phyloP scores from a whole-genome alignment of 2,888 invertebrate genomes.

The Rambutsinella grinnellia region DNA sequence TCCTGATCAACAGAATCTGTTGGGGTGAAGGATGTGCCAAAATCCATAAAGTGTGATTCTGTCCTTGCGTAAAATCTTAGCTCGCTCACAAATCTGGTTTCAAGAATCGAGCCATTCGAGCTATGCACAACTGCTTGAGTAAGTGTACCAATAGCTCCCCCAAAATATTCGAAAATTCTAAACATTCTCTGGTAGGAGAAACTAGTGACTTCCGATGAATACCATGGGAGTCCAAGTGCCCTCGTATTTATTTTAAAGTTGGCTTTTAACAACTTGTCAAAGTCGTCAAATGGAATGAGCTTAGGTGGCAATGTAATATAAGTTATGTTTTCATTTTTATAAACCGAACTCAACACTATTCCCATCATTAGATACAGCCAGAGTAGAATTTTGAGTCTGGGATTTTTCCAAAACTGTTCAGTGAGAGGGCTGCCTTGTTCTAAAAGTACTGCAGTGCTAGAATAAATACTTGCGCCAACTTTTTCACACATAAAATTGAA shows the following conservation, averaged over 20 bases:
- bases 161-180: neutral
- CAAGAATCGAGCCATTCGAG: neutral
- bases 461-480: neutral
- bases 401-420: neutral
- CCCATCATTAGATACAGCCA: neutral
- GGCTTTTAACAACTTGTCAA: neutral
- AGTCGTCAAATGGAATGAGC: neutral
- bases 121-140: no score
- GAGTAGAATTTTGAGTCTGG: neutral
- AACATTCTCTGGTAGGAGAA: neutral
- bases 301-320: neutral
- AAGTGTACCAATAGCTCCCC: neutral
- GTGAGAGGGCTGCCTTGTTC: neutral
- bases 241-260: neutral
- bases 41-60: neutral
- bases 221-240: neutral
- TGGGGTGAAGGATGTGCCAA: no score
- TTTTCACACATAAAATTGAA: neutral
- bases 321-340: constrained; percentile 1
- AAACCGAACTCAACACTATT: neutral
- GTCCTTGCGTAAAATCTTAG: neutral
- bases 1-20: no score
- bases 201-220: neutral
- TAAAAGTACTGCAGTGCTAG: neutral
- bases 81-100: neutral